Base-by-base conservation (phyloP, 1,140 invertebrate genomes). In the Copidosoma floridanum region DNA sequence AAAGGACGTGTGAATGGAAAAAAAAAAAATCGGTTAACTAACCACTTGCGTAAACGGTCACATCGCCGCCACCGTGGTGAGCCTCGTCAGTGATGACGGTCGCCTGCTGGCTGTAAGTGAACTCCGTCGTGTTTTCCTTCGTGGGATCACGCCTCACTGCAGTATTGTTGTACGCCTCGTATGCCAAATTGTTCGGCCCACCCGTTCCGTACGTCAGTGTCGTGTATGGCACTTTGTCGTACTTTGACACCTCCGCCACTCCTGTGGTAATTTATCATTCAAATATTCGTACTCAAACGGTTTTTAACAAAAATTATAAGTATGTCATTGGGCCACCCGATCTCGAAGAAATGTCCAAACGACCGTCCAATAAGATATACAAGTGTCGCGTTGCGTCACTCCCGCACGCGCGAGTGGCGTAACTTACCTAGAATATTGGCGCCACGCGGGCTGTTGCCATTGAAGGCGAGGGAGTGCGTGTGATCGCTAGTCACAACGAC, bases 401-500 rank as follows among this genome's bases (percentile, higher is more conserved):
- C n/a, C n/a, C n/a, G n/a, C n/a, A 32, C 29, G 29, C 29, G 29
- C 6, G 29, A 12, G 0, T 8, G 29, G 29, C 6, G 29, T 6
- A 32, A 32, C 58, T 70, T 78, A 89, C 89, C 87, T 67, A 89
- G 82, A 63, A 93, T 85, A 61, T 84, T 82, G 5, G 82, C 79
- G 27, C 85, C 86, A 65, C 90, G 78, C 11, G 83, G 72, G 1
- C 87, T 84, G 71, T 91, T 90, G 0, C 90, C 90, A 68, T 86
- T 89, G n/a, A 92, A 88, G 6, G 82, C 77, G 56, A 94, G 74
- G 0, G 88, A 86, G 70, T 94, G 92, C 0, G 87, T 86, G 75
- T 97, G 94, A 80, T 97, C 95, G 54, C 90, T 90, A 0, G 94
- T 96, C 3, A 97, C 92, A n/a, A 96, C 85, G 0, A 96, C 83